A percentile compares a stretch with the other conserved stretches of the same genome.
These are phyloP conservation scores for Lordiphosa mommai DNA, from an alignment of 1,140 invertebrate genomes.

Conservation along the genomic window DNA sequence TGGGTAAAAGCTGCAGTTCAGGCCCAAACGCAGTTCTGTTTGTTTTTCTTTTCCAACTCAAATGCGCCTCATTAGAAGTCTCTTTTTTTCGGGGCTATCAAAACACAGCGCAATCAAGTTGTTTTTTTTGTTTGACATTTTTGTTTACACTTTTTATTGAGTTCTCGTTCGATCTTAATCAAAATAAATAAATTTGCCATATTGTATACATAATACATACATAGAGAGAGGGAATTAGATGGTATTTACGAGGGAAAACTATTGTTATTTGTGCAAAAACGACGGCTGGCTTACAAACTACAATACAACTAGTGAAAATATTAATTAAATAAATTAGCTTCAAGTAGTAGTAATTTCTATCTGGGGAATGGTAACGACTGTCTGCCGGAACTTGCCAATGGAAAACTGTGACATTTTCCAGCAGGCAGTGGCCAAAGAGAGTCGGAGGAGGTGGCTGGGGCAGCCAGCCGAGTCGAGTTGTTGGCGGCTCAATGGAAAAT, in stretches of 20 bases:
- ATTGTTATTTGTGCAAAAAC: conserved; percentile 78
- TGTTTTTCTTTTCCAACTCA: conserved; percentile 28
- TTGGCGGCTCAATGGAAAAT: conserved; percentile 42
- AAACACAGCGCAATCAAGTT: conserved; percentile 63
- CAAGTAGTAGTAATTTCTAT: conserved; percentile 59
- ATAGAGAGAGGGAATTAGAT: conserved; percentile 5
- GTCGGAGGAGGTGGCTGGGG: conserved; percentile 8
- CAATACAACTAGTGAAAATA: conserved; percentile 67
- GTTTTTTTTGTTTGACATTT: conserved; percentile 46
- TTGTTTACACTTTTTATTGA: conserved; percentile 63
- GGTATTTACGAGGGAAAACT: conserved; percentile 14
- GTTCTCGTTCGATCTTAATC: conserved; percentile 67
- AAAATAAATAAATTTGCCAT: conserved; percentile 65
- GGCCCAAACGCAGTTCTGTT: conserved; percentile 15
- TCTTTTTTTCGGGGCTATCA: conserved; percentile 55
- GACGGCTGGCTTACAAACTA: conserved; percentile 34
- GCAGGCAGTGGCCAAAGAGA: conserved; percentile 3
- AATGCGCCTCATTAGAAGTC: conserved; percentile 37
- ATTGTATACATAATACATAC: conserved; percentile 20
- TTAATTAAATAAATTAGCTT: conserved; percentile 75
- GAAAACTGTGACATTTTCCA: conserved; percentile 75
- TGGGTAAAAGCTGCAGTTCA: too few species aligned
- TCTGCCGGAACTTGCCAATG: conserved; percentile 61
- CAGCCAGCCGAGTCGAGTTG: conserved; percentile 8
- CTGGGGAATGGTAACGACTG: conserved; percentile 64